phyloP scores from a whole-genome alignment of 2,888 invertebrate genomes.

The Ochropacha duplaris region DNA sequence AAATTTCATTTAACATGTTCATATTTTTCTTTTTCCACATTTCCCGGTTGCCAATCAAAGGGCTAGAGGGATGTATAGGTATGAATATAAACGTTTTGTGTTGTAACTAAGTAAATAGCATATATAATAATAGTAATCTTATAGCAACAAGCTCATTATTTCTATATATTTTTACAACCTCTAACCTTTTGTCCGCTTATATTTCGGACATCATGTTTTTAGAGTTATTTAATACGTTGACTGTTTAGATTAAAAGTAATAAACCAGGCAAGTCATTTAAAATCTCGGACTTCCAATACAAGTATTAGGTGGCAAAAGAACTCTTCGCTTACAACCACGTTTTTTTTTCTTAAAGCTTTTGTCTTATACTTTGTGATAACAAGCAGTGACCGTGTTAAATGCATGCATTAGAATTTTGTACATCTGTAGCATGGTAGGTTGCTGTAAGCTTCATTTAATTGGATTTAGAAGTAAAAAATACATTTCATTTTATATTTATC shows the following conservation, averaged over 20 bases:
- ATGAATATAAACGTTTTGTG: constrained; percentile 41
- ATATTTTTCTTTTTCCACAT: constrained; percentile 48
- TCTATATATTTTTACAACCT: constrained; percentile 55
- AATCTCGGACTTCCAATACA: no score
- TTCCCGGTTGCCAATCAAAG: constrained; percentile 64
- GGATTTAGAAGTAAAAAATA: background rate
- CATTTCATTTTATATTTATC: no score
- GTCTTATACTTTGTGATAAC: background rate
- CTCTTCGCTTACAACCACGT: background rate
- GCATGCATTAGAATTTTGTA: background rate
- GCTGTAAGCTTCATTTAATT: background rate
- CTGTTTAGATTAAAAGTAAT: background rate
- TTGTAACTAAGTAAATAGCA: background rate
- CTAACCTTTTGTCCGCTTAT: constrained; percentile 67
- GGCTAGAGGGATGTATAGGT: constrained; percentile 78
- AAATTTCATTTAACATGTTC: constrained; percentile 3
- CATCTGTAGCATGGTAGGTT: background rate
- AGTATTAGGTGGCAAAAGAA: background rate
- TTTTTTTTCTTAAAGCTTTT: background rate
- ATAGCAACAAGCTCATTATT: constrained; percentile 14
- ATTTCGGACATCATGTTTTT: constrained; percentile 24
- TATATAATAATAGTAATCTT: constrained; percentile 11
- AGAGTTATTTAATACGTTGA: background rate
- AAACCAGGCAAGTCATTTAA: background rate
- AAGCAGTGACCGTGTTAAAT: constrained; percentile 1